Evolutionary conservation across 2,113 vertebrate species (phyloP).

Genomic region (Beaufortia kweichowensis): DNA sequence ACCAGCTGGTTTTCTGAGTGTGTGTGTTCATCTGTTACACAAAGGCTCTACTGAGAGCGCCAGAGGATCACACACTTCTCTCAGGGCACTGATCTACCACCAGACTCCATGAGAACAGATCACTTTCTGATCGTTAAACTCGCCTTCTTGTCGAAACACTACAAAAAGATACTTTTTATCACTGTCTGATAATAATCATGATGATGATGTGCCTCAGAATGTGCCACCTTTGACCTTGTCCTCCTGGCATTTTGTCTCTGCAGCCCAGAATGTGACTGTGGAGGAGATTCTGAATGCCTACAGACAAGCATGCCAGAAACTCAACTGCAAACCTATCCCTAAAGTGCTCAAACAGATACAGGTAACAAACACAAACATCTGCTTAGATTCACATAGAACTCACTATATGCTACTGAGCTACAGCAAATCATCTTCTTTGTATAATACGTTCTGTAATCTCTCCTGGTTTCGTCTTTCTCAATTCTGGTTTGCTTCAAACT

Average conservation of each 20-base stretch:
- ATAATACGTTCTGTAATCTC: no score
- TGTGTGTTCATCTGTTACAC: background rate
- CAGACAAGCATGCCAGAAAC: constrained; percentile 90
- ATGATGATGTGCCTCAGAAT: background rate
- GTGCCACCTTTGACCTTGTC: constrained; percentile 33
- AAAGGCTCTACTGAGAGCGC: constrained; percentile 9
- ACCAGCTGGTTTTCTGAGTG: background rate
- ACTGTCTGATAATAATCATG: background rate
- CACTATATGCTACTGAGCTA: no score
- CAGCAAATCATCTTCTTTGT: no score
- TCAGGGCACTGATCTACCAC: background rate
- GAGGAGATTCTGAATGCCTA: constrained; percentile 87
- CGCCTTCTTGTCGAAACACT: background rate
- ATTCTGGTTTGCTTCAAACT: no score
- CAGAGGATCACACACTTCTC: background rate
- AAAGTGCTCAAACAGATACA: constrained; percentile 92
- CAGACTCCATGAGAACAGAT: background rate
- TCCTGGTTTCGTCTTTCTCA: no score
- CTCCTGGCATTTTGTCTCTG: constrained; percentile 53
- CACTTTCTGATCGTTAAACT: background rate
- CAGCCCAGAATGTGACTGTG: constrained; percentile 93
- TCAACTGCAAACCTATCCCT: constrained; percentile 91
- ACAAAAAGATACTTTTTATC: background rate
- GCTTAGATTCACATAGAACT: background rate
- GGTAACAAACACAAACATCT: constrained; percentile 68